phyloP scores from a whole-genome alignment of 2,797 vertebrate genomes.

The Potorous gilbertii region DNA sequence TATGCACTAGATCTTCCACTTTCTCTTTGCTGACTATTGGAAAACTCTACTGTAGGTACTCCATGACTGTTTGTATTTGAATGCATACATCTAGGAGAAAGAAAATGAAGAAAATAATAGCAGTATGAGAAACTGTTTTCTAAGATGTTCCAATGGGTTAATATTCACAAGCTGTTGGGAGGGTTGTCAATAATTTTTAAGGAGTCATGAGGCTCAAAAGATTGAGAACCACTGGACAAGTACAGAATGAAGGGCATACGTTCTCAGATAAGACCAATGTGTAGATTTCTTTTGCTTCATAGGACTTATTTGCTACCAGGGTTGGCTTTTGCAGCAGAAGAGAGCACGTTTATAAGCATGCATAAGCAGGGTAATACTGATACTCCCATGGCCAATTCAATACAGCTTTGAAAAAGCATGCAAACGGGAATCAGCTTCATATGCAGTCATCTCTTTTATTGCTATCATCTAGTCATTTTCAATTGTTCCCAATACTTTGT shows the following conservation, averaged over 20 bases:
- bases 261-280: background rate
- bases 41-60: background rate
- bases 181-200: background rate
- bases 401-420: background rate
- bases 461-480: too few relatives aligned
- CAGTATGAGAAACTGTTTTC: background rate
- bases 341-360: background rate
- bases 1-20: background rate
- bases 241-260: background rate
- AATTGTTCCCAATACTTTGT: too few relatives aligned
- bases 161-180: background rate
- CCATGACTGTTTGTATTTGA: background rate
- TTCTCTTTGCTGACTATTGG: background rate
- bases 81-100: background rate
- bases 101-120: background rate
- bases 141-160: background rate
- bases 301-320: background rate
- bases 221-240: background rate
- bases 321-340: background rate
- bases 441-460: background rate
- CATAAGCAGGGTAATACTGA: background rate
- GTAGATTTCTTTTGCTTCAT: background rate
- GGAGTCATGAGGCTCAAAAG: background rate
- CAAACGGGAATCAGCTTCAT: background rate
- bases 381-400: background rate